phyloP scores from a whole-genome alignment of 64 coral and sea anemone species.

The Hydrozoanthus tunicans region DNA sequence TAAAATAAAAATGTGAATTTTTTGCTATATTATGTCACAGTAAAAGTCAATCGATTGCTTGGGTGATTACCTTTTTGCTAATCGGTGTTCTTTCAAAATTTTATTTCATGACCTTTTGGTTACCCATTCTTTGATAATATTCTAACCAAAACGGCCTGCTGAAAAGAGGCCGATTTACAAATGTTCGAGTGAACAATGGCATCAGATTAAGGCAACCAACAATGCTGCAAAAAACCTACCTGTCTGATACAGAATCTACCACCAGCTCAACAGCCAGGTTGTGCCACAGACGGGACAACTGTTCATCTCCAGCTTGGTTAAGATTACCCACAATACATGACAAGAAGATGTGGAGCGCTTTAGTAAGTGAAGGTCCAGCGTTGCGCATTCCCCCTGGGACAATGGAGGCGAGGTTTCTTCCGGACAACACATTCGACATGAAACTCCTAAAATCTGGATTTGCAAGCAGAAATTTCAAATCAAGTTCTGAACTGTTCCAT shows the following conservation, averaged over 20 bases:
- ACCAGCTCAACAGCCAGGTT: constrained; percentile 22
- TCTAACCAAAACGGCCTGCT: no score
- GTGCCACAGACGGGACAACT: constrained; percentile 26
- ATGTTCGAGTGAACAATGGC: neutral
- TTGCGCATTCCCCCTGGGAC: neutral
- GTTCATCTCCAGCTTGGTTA: neutral
- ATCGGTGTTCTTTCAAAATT: no score
- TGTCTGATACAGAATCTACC: constrained; percentile 47
- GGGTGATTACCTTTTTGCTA: no score
- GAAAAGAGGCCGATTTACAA: neutral
- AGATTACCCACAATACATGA: constrained; percentile 26
- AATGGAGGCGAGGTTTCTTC: neutral
- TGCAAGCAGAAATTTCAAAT: constrained; percentile 4
- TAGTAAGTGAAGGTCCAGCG: constrained; percentile 30
- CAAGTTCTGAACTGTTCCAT: neutral
- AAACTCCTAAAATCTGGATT: constrained; percentile 16
- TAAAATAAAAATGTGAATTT: no score
- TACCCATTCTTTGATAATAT: no score
- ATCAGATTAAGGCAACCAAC: neutral
- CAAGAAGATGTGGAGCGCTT: constrained; percentile 22
- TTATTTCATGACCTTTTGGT: no score
- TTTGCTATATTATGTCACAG: no score
- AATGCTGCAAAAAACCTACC: neutral
- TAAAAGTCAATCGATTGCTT: no score
- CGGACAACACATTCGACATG: constrained; percentile 29